Evolutionary conservation across 2,797 vertebrate species (phyloP).

Genomic region (Cynodonichthys magdalenae): DNA sequence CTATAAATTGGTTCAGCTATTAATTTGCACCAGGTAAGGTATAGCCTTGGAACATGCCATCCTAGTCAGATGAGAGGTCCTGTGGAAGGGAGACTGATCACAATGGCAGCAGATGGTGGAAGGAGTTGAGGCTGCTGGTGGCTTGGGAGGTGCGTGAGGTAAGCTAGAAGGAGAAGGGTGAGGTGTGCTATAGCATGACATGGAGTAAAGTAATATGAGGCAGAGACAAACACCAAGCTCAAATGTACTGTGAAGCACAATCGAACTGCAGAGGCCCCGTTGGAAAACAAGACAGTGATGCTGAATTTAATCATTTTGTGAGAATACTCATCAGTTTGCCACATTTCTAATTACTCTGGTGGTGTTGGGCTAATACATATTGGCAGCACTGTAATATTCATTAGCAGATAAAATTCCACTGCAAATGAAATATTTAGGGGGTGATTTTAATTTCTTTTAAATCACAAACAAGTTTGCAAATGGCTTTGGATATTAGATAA

Average conservation of each 20-base stretch:
- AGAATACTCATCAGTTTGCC: conserved; percentile 70
- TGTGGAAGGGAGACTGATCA: conserved; percentile 88
- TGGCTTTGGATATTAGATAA: conserved; percentile 39
- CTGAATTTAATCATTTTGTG: conserved; percentile 65
- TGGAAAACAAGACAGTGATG: conserved; percentile 59
- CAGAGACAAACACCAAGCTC: conserved; percentile 70
- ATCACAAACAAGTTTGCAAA: conserved; percentile 52
- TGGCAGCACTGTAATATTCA: conserved; percentile 72
- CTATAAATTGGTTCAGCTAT: conserved; percentile 79
- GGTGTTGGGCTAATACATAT: conserved; percentile 66
- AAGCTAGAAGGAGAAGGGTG: conserved; percentile 70
- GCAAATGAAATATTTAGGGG: conserved; percentile 62
- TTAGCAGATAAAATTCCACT: conserved; percentile 68
- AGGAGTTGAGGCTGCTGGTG: conserved; percentile 66
- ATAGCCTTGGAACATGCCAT: conserved; percentile 93
- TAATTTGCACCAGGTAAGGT: conserved; percentile 82
- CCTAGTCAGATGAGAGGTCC: conserved; percentile 79
- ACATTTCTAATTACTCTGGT: conserved; percentile 70
- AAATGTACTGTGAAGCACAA: conserved; percentile 88
- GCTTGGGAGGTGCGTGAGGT: conserved; percentile 26
- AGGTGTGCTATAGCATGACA: conserved; percentile 46
- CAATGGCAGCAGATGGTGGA: conserved; percentile 95
- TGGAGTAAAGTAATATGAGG: conserved; percentile 44
- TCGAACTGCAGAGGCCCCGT: conserved; percentile 43
- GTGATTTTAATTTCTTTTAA: conserved; percentile 59